Evolutionary conservation across 35 echinoderm and acorn worm species (phyloP), one percentile per base, ranked within the genome.

Genomic region (Hemicentrotus pulcherrimus): DNA sequence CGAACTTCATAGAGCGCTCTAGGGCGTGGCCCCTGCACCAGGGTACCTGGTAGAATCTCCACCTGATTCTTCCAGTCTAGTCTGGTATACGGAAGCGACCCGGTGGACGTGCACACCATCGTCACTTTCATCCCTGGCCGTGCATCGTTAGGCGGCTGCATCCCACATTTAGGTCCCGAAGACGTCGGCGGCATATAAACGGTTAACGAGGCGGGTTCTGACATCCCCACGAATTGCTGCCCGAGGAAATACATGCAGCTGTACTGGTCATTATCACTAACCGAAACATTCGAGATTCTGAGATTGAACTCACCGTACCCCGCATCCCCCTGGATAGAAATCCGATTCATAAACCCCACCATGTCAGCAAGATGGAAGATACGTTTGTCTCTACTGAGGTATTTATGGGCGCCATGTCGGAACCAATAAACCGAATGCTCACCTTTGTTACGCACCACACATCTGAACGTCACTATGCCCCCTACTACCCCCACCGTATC

Each of bases 31-130:
- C 86, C 91, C 16, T 95, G 94, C 3, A 95, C n/a, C 71, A 85
- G 92, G 4, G 87, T 48, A 19, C 94, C 96, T 24, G 96, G 96
- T 9, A 97, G 70, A 71, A 97, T 97, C 52, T 97, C 96, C 15
- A 97, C 86, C 10, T 47, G 41, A 95, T 93, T 86, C 24, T 90
- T 86, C 96, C 96, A 97, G 91, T 97, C 96, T 7, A 97, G 94
- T 32, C 96, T 86, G 94, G 94, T 97, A 10, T 92, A 94, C 2
- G 88, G 94, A 9, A 94, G 85, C 32, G 94, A 92, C 16, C 96
- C 96, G 16, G 94, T 87, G 5, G 96, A 91, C 31, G 91, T 86
- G n/a, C 96, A 97, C 9, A n/a, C 91, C 31, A 95, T 32, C 4
- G 91, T 95, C 71, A 97, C 55, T 91, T 94, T 95, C 47, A 91